phyloP scores from a whole-genome alignment of 92 coral and sea anemone species.

The Phenganax marumi region DNA sequence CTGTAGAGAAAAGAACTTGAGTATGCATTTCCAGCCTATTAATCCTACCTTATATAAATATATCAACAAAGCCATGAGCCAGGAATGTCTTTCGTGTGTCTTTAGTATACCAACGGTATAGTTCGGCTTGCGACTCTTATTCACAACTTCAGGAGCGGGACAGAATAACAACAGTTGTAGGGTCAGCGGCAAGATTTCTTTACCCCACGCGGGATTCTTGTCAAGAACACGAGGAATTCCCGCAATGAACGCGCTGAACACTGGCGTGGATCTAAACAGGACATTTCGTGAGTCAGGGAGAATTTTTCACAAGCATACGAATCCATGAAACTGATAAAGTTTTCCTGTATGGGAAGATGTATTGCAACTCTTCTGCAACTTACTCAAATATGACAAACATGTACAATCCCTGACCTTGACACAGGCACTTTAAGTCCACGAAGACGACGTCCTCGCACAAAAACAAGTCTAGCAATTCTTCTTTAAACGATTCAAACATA shows the following conservation, averaged over 20 bases:
- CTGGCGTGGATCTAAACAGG: conserved; percentile 76
- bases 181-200: conserved; percentile 81
- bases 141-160: conserved; percentile 91
- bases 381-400: too few species aligned
- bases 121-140: conserved; percentile 75
- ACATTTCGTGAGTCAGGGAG: too few species aligned
- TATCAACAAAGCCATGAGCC: conserved; percentile 88
- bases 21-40: background rate
- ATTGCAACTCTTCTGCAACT: too few species aligned
- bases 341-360: too few species aligned
- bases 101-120: conserved; percentile 79
- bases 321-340: too few species aligned
- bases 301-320: too few species aligned
- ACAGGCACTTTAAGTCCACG: too few species aligned
- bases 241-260: conserved; percentile 93
- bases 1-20: background rate
- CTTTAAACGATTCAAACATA: too few species aligned
- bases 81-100: conserved; percentile 73
- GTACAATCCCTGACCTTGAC: too few species aligned
- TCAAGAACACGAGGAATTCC: conserved; percentile 93
- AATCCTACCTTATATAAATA: conserved; percentile 80
- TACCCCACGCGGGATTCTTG: conserved; percentile 96
- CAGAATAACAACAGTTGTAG: conserved; percentile 88
- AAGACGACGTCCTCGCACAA: too few species aligned
- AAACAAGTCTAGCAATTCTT: too few species aligned